Conservation (phyloP, 1,140 invertebrate genomes). For the Temnothorax longispinosus region DNA sequence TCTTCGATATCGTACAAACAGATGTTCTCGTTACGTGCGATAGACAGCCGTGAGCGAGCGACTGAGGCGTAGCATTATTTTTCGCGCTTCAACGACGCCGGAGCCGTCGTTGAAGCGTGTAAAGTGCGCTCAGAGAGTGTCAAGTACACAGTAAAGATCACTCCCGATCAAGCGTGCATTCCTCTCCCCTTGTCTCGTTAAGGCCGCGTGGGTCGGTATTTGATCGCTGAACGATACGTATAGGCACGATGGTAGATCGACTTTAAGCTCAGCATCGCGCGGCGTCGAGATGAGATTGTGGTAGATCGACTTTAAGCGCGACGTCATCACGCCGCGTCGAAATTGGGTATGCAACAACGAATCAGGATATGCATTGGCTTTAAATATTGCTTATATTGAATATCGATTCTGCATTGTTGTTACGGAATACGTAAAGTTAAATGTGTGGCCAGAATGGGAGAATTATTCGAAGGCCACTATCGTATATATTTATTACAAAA, state of each 20-base stretch:
- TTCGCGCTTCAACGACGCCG: conserved; percentile 57
- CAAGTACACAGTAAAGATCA: conserved; percentile 63
- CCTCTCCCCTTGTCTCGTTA: conserved; percentile 15
- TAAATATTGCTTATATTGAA: background rate
- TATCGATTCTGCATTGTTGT: background rate
- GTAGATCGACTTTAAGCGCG: conserved; percentile 15
- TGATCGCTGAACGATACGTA: background rate
- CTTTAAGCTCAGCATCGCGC: conserved; percentile 35
- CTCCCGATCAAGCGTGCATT: conserved; percentile 18
- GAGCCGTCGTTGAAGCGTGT: conserved; percentile 58
- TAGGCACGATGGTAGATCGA: background rate
- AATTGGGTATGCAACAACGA: background rate
- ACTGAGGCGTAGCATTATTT: conserved; percentile 66
- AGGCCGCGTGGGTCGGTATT: conserved; percentile 4
- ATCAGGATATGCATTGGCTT: background rate
- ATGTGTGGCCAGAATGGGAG: background rate
- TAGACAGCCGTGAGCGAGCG: conserved; percentile 43
- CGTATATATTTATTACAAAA: background rate
- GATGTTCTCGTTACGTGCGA: conserved; percentile 53
- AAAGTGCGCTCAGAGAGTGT: conserved; percentile 61
- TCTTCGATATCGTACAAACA: conserved; percentile 30
- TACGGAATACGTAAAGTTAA: background rate
- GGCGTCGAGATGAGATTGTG: background rate
- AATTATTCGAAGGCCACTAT: background rate
- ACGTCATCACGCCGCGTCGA: background rate